Evolutionary conservation across 30 jellyfish, hydroid and myxozoan genomes (phyloP).

Genomic region (Aurelia sp.): DNA sequence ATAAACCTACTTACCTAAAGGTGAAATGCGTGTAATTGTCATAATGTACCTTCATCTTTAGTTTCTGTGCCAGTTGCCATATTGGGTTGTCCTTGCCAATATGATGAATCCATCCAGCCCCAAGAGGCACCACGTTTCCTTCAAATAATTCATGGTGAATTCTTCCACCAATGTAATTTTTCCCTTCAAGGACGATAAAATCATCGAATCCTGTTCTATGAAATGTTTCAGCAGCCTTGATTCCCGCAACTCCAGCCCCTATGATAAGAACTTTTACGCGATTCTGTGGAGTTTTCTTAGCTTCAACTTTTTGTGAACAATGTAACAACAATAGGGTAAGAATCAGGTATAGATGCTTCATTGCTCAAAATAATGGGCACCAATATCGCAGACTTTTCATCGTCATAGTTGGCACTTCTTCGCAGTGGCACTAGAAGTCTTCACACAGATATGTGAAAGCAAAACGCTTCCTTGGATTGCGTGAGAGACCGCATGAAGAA

Average conservation of each 20-base stretch:
- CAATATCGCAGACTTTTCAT: too few species aligned
- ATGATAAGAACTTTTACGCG: conserved; percentile 57
- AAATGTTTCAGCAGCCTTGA: conserved; percentile 73
- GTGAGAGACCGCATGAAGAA: too few species aligned
- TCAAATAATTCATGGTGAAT: conserved; percentile 28
- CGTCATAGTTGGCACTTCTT: too few species aligned
- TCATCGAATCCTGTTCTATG: conserved; percentile 39
- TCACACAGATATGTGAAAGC: too few species aligned
- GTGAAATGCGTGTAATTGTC: conserved; percentile 64
- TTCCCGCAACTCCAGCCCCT: conserved; percentile 86
- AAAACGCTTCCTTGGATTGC: too few species aligned
- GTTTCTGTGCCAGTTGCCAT: conserved; percentile 63
- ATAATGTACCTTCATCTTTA: conserved; percentile 38
- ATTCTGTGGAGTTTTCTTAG: too few species aligned
- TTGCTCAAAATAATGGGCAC: too few species aligned
- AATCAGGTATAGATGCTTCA: too few species aligned
- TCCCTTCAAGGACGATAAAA: conserved; percentile 75
- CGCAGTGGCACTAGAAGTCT: too few species aligned
- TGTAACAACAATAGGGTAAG: too few species aligned
- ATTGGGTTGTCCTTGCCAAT: conserved; percentile 51
- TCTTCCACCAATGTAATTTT: conserved; percentile 68
- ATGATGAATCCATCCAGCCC: conserved; percentile 72
- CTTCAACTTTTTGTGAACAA: too few species aligned
- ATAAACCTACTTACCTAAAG: conserved; percentile 30
- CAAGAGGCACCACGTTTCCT: conserved; percentile 58